Base-by-base conservation (phyloP, 2,113 vertebrate genomes). In the Chitala chitala region DNA sequence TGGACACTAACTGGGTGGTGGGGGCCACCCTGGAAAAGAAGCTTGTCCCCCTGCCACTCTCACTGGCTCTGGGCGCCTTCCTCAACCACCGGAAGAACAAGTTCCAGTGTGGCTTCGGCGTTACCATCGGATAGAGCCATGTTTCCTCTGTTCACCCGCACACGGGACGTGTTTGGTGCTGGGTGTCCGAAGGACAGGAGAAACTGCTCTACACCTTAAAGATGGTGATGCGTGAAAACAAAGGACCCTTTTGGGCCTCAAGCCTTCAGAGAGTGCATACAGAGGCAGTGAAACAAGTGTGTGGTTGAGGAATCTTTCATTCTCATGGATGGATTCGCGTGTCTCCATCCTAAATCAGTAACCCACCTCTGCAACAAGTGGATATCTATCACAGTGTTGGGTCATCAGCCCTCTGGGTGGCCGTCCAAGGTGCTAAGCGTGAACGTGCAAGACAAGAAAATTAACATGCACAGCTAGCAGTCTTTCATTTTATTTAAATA, bases 21-120 rank as follows among this genome's bases (percentile, higher is more conserved):
- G 95, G 94, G 0, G 94, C 93, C 12, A 92, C 90, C 0, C 84
- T 96, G 76, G 94, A 96, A 76, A 96, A 96, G 90, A 96, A 95
- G 82, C 89, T 96, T 6, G n/a, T 90, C 0, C 95, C 94, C 0
- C 85, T 96, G 51, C 94, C 95, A 10, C 89, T 96, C 64, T 92
- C 94, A 0, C 83, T 96, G 83, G 91, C 94, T 24, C 86, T 96
- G 0, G 92, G 94, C 22, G 94, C 94, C 79, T 95, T 95, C 85
- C 92, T 96, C 65, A 95, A 96, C 80, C 94, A 96, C 75, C 91
- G 91, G 69, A 95, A 95, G 81, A 93, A 94, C 89, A 95, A 94
- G 87, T 95, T 96, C 87, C 93, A 94, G 83, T 96, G 95, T 3
- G 95, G 94, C 69, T 95, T 96, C 0, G 91, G 92, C 51, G 87